These are phyloP conservation scores for Endotricha flammealis DNA, from an alignment of 2,888 invertebrate genomes.

Conservation along the genomic window DNA sequence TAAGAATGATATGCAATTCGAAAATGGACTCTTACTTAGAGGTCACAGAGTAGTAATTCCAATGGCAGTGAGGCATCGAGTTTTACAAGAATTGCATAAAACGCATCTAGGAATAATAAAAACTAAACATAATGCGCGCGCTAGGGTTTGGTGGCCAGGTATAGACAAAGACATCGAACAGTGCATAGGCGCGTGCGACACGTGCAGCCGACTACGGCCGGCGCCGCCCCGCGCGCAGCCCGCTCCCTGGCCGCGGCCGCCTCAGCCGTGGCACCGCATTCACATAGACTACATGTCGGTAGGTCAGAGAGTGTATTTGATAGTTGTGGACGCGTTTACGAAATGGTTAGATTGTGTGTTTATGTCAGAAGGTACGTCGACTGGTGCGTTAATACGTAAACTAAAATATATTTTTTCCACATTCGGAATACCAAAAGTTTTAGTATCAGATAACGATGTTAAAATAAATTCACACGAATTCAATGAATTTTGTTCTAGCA, in stretches of 20 bases:
- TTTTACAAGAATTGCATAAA: background rate
- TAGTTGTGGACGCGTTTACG: constrained; percentile 15
- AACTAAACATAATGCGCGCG: constrained; percentile 12
- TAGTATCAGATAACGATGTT: constrained; percentile 23
- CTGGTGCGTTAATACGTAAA: constrained; percentile 14
- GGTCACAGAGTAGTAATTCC: constrained; percentile 1
- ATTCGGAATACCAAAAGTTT: constrained; percentile 18
- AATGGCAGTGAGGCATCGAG: too few relatives aligned
- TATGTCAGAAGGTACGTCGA: constrained; percentile 15
- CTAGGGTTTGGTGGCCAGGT: constrained; percentile 2
- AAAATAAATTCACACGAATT: constrained; percentile 20
- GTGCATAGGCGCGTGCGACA: constrained; percentile 5
- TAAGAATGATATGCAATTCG: constrained; percentile 4
- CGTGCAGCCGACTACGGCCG: constrained; percentile 8
- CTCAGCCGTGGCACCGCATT: constrained; percentile 15
- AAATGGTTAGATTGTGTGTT: constrained; percentile 21
- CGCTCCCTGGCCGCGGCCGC: constrained; percentile 19
- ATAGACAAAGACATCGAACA: constrained; percentile 15
- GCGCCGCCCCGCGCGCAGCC: constrained; percentile 18
- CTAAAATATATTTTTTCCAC: constrained; percentile 16
- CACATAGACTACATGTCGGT: constrained; percentile 22
- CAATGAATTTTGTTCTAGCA: constrained; percentile 15
- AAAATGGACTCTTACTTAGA: constrained; percentile 1
- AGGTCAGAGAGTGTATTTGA: constrained; percentile 14
- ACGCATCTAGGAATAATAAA: constrained; percentile 19